Conservation (phyloP, 2,113 vertebrate genomes). For the Corythornis madagascariensis region DNA sequence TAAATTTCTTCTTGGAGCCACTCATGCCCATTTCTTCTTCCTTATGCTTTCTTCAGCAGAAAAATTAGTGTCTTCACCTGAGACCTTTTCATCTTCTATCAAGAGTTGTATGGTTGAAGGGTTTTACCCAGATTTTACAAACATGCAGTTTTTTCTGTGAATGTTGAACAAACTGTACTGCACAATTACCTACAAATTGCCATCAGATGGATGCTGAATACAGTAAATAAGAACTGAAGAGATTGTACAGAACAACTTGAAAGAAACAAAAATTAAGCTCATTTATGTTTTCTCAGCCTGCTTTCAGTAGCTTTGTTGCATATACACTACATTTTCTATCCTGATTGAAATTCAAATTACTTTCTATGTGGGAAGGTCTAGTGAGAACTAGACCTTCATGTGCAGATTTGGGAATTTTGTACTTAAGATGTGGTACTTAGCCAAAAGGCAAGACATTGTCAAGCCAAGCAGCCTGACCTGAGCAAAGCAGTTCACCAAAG, state of each 20-base stretch:
- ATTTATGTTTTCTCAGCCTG: conserved; percentile 45
- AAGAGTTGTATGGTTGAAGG: neutral
- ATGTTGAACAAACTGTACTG: conserved; percentile 17
- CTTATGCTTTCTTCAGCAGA: neutral
- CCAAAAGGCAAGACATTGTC: neutral
- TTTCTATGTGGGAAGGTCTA: conserved; percentile 11
- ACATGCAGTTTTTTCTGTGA: neutral
- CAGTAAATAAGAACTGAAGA: conserved; percentile 35
- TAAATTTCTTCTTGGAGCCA: neutral
- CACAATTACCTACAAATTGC: conserved; percentile 57
- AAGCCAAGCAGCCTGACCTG: neutral
- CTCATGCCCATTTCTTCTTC: neutral
- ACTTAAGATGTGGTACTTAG: neutral
- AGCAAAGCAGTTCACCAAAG: neutral
- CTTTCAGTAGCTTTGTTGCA: conserved; percentile 18
- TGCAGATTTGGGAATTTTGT: neutral
- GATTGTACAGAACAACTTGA: conserved; percentile 13
- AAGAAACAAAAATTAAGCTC: conserved; percentile 38
- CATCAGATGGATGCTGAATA: conserved; percentile 37
- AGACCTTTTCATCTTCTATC: neutral
- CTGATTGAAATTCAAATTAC: conserved; percentile 61
- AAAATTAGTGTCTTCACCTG: neutral
- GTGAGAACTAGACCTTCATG: conserved; percentile 14
- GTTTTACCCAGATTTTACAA: conserved; percentile 14
- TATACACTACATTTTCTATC: neutral